These are phyloP conservation scores for Anguilla megastoma DNA, from an alignment of 2,797 vertebrate genomes.

Conservation along the genomic window DNA sequence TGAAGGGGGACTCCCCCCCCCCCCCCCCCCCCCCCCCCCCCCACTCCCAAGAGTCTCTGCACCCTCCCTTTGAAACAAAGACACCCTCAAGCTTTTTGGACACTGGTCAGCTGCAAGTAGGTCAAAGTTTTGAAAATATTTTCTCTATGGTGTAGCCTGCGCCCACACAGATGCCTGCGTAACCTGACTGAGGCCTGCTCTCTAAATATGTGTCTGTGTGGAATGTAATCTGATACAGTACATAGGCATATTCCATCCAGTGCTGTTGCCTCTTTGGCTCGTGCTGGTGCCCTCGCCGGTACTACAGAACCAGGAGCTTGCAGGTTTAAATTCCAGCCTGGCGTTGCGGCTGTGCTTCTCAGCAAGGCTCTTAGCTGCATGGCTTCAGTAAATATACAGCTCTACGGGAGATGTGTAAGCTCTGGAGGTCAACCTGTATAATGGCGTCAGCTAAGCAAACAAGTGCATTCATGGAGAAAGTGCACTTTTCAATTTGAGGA, in stretches of 20 bases:
- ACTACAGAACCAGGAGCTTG: neutral
- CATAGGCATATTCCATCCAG: neutral
- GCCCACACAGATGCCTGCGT: slow-evolving; percentile 4
- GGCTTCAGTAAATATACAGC: neutral
- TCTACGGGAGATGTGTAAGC: neutral
- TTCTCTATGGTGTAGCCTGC: neutral
- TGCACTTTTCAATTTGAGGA: neutral
- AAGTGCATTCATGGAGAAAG: neutral
- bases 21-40: too few relatives aligned
- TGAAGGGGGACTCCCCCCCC: too few relatives aligned
- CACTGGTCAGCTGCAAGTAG: slow-evolving; percentile 15
- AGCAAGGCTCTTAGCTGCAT: neutral
- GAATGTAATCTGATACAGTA: slow-evolving; percentile 3
- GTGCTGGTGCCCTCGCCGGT: neutral
- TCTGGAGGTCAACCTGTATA: neutral
- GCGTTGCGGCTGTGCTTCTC: neutral
- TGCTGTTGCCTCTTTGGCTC: neutral
- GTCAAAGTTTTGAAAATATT: slow-evolving; percentile 20
- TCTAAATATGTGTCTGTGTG: neutral
- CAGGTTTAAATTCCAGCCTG: neutral
- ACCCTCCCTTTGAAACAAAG: neutral
- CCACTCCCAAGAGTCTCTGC: neutral
- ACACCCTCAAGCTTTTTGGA: neutral
- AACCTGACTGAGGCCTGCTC: neutral
- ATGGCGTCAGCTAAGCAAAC: neutral